A percentile compares a stretch with the other conserved stretches of the same genome.
phyloP scores from a whole-genome alignment of 2,113 vertebrate species.

The Macroglossus sobrinus region DNA sequence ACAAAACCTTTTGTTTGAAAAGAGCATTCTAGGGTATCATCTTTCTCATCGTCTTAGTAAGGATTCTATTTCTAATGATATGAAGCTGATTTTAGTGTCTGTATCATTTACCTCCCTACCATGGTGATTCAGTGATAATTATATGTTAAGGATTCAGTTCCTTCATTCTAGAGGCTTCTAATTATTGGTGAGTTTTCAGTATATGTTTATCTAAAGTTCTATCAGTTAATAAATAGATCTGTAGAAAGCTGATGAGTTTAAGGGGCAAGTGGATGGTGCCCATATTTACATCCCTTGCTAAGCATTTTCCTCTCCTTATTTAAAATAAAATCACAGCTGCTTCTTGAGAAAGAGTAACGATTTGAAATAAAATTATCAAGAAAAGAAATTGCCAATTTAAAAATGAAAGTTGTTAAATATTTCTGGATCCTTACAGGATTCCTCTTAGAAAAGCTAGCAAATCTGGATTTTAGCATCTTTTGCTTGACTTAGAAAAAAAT shows the following conservation, averaged over 20 bases:
- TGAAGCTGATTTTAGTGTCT: constrained; percentile 54
- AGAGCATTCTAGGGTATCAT: constrained; percentile 3
- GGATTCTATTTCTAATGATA: constrained; percentile 59
- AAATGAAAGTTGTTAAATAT: constrained; percentile 38
- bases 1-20: constrained; percentile 32
- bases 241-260: neutral
- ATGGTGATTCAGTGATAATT: constrained; percentile 68
- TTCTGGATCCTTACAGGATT: constrained; percentile 33
- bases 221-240: constrained; percentile 44
- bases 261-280: constrained; percentile 3
- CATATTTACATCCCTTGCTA: neutral
- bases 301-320: constrained; percentile 11
- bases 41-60: neutral
- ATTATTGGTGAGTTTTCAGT: constrained; percentile 57
- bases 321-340: constrained; percentile 44
- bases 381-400: constrained; percentile 46
- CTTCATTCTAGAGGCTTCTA: constrained; percentile 60
- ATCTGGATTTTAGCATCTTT: constrained; percentile 36
- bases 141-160: constrained; percentile 58
- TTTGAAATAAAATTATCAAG: constrained; percentile 51
- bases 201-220: constrained; percentile 11
- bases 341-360: constrained; percentile 16
- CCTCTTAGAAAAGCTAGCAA: constrained; percentile 20
- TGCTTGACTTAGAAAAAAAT: neutral
- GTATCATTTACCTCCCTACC: constrained; percentile 44